phyloP scores from a whole-genome alignment of 2,797 vertebrate genomes.

The Anguilla obscura region DNA sequence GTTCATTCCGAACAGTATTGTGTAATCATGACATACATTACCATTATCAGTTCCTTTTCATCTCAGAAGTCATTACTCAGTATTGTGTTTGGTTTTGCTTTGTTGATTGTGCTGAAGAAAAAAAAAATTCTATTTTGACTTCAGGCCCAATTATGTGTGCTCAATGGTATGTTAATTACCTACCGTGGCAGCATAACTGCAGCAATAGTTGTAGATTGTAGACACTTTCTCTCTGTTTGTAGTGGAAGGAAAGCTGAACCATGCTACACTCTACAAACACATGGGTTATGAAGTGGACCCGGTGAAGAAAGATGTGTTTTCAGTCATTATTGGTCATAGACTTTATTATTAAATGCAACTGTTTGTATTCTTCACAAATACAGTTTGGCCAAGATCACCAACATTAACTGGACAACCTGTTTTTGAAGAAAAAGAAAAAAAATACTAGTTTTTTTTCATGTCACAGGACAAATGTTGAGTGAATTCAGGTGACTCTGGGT shows the following conservation, averaged over 20 bases:
- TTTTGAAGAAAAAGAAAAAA: neutral
- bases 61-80: neutral
- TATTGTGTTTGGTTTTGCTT: neutral
- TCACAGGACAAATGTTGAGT: neutral
- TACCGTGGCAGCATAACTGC: neutral
- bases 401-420: neutral
- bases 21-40: neutral
- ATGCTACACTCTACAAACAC: neutral
- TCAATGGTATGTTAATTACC: neutral
- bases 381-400: neutral
- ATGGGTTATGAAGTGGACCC: neutral
- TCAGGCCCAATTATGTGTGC: neutral
- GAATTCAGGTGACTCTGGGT: neutral
- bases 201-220: neutral
- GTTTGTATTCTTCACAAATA: neutral
- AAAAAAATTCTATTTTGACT: neutral
- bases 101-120: slow-evolving; percentile 6
- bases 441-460: neutral
- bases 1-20: neutral
- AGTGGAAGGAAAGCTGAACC: neutral
- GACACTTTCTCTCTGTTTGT: neutral
- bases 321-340: neutral
- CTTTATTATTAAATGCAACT: neutral
- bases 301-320: slow-evolving; percentile 41
- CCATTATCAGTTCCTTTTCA: neutral